A percentile compares a stretch with the other conserved stretches of the same genome.
These are phyloP conservation scores for Diglossa cyanea DNA, from an alignment of 2,797 vertebrate genomes.

Conservation along the genomic window DNA sequence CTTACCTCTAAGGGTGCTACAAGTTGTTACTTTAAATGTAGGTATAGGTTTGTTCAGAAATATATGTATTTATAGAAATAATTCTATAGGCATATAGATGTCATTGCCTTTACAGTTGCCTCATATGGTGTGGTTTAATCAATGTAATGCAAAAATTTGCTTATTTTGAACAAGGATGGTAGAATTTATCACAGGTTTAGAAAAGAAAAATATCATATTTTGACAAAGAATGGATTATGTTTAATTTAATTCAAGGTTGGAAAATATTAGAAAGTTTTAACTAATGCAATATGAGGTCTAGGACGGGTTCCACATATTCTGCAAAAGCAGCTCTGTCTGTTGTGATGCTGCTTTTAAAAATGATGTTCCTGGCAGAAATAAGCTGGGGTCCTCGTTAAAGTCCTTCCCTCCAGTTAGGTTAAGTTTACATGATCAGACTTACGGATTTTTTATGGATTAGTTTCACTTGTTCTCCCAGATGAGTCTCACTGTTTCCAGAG, in stretches of 20 bases:
- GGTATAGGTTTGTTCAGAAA: neutral
- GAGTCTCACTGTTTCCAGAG: neutral
- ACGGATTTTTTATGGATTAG: neutral
- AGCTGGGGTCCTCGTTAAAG: neutral
- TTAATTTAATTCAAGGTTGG: neutral
- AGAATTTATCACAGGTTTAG: neutral
- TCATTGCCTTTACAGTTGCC: neutral
- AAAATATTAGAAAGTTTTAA: neutral
- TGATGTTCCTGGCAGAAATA: neutral
- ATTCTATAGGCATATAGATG: neutral
- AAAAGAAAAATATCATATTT: neutral
- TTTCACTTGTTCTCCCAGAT: neutral
- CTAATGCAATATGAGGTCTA: neutral
- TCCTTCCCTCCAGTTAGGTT: neutral
- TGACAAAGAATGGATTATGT: neutral
- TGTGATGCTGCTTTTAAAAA: neutral
- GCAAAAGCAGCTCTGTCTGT: neutral
- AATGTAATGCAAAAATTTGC: neutral
- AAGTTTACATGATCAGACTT: neutral
- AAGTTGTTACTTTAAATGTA: neutral
- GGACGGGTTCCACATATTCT: neutral
- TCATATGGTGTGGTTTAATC: neutral
- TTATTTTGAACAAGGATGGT: neutral
- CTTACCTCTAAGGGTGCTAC: neutral
- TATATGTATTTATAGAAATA: neutral